A percentile compares a stretch with the other conserved stretches of the same genome.
Evolutionary conservation across 2,888 invertebrate species (phyloP).

Genomic region (Lithosia quadra): DNA sequence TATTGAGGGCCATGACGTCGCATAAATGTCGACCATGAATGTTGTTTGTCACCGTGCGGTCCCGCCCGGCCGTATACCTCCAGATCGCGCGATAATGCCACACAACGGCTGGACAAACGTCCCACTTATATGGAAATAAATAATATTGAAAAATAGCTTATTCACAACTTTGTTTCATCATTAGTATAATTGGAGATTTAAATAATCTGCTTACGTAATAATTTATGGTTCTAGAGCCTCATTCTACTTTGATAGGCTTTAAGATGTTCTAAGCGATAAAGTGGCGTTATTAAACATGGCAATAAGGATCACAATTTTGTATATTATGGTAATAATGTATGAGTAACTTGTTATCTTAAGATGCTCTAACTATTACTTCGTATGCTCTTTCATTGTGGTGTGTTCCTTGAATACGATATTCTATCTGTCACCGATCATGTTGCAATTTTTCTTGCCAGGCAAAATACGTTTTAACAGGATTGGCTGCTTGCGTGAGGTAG

Average conservation of each 20-base stretch:
- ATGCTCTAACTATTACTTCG: neutral
- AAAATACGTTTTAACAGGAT: too few relatives aligned
- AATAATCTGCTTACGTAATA: conserved; percentile 47
- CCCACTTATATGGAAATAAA: conserved; percentile 59
- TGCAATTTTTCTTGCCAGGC: too few relatives aligned
- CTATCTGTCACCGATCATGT: too few relatives aligned
- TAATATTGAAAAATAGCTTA: conserved; percentile 72
- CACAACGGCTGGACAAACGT: conserved; percentile 55
- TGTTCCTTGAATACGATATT: too few relatives aligned
- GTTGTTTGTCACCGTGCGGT: conserved; percentile 82
- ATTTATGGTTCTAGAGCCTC: neutral
- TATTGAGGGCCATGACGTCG: conserved; percentile 83
- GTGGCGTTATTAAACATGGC: neutral
- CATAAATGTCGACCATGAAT: conserved; percentile 81
- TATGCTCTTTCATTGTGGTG: neutral
- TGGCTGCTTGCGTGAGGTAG: neutral
- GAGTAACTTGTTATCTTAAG: neutral
- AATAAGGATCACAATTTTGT: neutral
- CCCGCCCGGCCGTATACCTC: conserved; percentile 49
- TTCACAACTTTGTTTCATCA: conserved; percentile 60
- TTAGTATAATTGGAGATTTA: conserved; percentile 49
- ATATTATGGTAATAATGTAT: neutral
- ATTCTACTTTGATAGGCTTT: neutral
- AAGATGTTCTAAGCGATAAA: neutral
- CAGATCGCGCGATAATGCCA: conserved; percentile 73